Evolutionary conservation across 2,113 vertebrate genomes (phyloP).

Genomic region (Nothoprocta perdicaria): DNA sequence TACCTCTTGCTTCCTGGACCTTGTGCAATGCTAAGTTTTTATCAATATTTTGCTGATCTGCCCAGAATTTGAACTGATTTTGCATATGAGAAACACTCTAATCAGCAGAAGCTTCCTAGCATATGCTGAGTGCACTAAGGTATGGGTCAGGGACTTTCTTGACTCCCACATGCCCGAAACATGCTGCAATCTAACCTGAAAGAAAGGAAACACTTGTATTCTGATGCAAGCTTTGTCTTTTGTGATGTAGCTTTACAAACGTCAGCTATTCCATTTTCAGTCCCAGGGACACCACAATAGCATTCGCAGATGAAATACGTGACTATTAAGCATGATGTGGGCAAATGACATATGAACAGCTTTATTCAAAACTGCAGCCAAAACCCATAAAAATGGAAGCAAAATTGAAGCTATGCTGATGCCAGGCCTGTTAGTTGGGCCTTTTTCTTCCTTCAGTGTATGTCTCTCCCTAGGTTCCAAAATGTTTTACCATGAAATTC

Average conservation of each 20-base stretch:
- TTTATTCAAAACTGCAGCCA: background rate
- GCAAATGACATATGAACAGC: background rate
- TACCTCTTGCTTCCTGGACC: background rate
- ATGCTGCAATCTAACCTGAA: background rate
- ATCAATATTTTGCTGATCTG: background rate
- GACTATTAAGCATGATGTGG: background rate
- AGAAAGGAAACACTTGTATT: background rate
- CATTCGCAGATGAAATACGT: background rate
- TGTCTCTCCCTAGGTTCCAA: background rate
- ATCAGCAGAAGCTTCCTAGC: background rate
- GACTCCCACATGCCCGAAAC: fast-evolving
- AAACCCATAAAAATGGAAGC: background rate
- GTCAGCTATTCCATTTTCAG: background rate
- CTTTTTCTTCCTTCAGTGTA: background rate
- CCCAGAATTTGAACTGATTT: background rate
- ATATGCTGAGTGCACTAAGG: background rate
- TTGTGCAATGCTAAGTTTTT: background rate
- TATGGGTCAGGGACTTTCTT: background rate
- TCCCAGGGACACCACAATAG: background rate
- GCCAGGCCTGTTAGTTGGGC: background rate
- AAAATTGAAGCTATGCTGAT: background rate
- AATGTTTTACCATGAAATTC: constrained; percentile 14
- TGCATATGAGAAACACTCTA: background rate
- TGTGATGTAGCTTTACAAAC: background rate
- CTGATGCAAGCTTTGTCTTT: background rate